Conservation (phyloP, 2,888 invertebrate genomes). For the Cistogaster globosa region DNA sequence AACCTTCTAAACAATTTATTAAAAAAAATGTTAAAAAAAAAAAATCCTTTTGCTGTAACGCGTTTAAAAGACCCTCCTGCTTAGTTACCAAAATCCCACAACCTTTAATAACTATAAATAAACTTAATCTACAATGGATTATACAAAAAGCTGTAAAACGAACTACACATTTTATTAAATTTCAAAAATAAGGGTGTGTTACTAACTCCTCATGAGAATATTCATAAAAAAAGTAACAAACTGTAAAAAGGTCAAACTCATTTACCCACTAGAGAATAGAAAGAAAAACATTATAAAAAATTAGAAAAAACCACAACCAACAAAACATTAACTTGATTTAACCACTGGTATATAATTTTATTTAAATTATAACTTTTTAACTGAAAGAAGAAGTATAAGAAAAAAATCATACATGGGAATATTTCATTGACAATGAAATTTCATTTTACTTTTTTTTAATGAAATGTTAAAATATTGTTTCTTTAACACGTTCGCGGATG, state of each 20-base stretch:
- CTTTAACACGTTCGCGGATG: too few relatives aligned
- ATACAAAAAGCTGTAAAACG: not conserved
- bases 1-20: too few relatives aligned
- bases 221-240: slow-evolving; percentile 24
- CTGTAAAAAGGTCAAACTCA: slow-evolving; percentile 35
- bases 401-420: not conserved
- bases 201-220: not conserved
- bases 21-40: too few relatives aligned
- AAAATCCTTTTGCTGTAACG: too few relatives aligned
- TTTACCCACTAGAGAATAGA: slow-evolving; percentile 11
- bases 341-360: slow-evolving; percentile 41
- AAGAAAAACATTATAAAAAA: slow-evolving; percentile 1
- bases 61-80: too few relatives aligned
- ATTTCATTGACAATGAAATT: too few relatives aligned
- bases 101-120: too few relatives aligned
- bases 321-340: slow-evolving; percentile 18
- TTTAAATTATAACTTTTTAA: slow-evolving; percentile 50
- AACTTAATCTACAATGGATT: too few relatives aligned
- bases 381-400: slow-evolving; percentile 2
- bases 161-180: not conserved
- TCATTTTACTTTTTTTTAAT: too few relatives aligned
- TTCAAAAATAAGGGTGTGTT: slow-evolving; percentile 33
- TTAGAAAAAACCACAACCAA: slow-evolving; percentile 34
- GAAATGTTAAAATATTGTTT: too few relatives aligned
- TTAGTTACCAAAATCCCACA: too few relatives aligned